Evolutionary conservation across 1,140 invertebrate genomes (phyloP).

Genomic region (Acromyrmex heyeri): DNA sequence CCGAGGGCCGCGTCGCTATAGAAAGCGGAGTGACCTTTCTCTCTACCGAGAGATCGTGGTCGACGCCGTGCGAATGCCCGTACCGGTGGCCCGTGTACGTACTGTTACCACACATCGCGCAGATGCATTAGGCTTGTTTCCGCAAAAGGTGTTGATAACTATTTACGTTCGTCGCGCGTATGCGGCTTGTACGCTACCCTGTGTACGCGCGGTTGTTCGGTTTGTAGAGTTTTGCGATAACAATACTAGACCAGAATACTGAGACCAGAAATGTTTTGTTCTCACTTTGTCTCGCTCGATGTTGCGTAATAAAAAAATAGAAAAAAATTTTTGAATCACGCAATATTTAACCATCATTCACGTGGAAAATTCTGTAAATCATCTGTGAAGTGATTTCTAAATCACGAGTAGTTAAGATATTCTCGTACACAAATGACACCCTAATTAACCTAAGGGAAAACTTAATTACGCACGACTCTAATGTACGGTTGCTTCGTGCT

Average conservation of each 20-base stretch:
- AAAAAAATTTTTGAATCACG: conserved; percentile 29
- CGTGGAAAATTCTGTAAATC: conserved; percentile 1
- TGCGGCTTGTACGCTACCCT: conserved; percentile 1
- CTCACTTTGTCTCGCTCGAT: conserved; percentile 30
- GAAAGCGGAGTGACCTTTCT: conserved; percentile 49
- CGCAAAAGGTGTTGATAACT: conserved; percentile 55
- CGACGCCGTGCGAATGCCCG: conserved; percentile 21
- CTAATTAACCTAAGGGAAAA: conserved; percentile 48
- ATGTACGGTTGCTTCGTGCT: conserved; percentile 35
- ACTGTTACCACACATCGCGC: conserved; percentile 19
- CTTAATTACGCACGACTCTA: conserved; percentile 45
- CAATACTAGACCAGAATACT: conserved; percentile 36
- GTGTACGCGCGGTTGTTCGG: conserved; percentile 6
- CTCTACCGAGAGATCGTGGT: conserved; percentile 1
- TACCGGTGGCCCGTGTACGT: not conserved
- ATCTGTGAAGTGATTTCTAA: not conserved
- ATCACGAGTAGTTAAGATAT: conserved; percentile 32
- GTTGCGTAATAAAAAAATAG: conserved; percentile 30
- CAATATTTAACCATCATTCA: not conserved
- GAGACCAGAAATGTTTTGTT: conserved; percentile 48
- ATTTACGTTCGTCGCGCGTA: conserved; percentile 41
- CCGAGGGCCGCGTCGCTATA: not conserved
- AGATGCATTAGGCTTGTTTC: conserved; percentile 56
- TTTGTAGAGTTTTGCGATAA: conserved; percentile 49
- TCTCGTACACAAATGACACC: conserved; percentile 2